Percentiles rank a stretch among this genome's conserved stretches.
Conservation (phyloP, 2,888 invertebrate species). For the Meganola albula region DNA sequence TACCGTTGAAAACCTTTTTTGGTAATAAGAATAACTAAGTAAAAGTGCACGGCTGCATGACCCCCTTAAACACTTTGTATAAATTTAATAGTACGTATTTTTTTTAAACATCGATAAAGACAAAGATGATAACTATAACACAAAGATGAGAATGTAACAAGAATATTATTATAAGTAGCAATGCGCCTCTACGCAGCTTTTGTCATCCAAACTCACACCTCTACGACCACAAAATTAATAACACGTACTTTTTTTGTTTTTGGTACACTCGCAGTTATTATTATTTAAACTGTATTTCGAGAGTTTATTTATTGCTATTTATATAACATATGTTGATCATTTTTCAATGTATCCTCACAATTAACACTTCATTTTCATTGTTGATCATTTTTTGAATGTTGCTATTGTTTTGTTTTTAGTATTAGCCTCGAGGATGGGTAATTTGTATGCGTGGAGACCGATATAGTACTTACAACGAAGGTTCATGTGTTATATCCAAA, state of each 20-base stretch:
- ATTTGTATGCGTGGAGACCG: conserved; percentile 38
- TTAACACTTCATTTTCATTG: conserved; percentile 75
- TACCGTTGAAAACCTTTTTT: no score
- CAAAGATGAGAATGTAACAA: no score
- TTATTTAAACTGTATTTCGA: conserved; percentile 76
- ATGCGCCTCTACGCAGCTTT: conserved; percentile 36
- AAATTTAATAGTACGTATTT: no score
- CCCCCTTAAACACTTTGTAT: no score
- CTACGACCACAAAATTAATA: conserved; percentile 71
- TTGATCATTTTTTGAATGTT: conserved; percentile 60
- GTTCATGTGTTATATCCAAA: no score
- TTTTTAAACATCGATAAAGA: no score
- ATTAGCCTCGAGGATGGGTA: conserved; percentile 48
- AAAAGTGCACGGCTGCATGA: no score
- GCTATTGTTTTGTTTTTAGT: conserved; percentile 50
- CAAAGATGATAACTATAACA: no score
- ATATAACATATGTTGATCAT: conserved; percentile 77
- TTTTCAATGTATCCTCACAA: conserved; percentile 76
- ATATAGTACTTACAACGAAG: no score
- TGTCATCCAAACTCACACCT: conserved; percentile 71
- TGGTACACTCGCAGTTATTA: conserved; percentile 73
- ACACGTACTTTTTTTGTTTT: conserved; percentile 74
- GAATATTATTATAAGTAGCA: no score
- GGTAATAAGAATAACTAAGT: no score
- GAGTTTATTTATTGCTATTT: conserved; percentile 75